These are phyloP conservation scores for Nanorana parkeri DNA, from an alignment of 2,113 vertebrate genomes.

Conservation along the genomic window DNA sequence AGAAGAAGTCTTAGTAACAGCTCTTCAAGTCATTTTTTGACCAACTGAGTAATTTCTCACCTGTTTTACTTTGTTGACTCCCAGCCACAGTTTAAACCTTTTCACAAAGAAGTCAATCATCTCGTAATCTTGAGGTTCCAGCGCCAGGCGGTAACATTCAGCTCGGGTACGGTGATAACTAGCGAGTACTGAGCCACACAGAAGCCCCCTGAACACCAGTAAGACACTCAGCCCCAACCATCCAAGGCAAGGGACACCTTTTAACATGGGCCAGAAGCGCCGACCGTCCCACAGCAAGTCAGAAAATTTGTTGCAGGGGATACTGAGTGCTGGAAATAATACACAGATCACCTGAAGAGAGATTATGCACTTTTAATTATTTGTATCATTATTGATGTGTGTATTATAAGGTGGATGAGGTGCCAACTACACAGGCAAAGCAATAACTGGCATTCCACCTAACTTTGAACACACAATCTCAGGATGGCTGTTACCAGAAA, in stretches of 20 bases:
- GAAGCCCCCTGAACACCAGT: slow-evolving; percentile 69
- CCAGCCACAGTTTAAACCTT: slow-evolving; percentile 80
- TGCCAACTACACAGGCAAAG: too few relatives aligned
- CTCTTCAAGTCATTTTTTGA: too few relatives aligned
- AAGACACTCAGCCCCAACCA: slow-evolving; percentile 63
- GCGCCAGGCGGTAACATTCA: slow-evolving; percentile 67
- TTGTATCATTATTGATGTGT: too few relatives aligned
- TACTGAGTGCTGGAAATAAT: slow-evolving; percentile 69
- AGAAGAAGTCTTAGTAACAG: too few relatives aligned
- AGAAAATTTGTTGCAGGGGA: slow-evolving; percentile 44
- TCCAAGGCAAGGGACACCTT: slow-evolving; percentile 66
- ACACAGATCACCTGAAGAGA: slow-evolving; percentile 71
- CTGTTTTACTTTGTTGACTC: slow-evolving; percentile 79
- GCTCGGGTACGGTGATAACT: slow-evolving; percentile 65
- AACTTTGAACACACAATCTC: too few relatives aligned
- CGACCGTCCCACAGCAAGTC: slow-evolving; percentile 62
- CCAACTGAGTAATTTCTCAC: slow-evolving; percentile 58
- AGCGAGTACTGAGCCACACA: slow-evolving; percentile 68
- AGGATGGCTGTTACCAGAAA: too few relatives aligned
- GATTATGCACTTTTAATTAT: neutral
- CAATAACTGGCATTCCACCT: too few relatives aligned
- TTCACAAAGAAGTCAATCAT: slow-evolving; percentile 83
- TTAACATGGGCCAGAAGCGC: slow-evolving; percentile 60
- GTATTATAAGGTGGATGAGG: too few relatives aligned
- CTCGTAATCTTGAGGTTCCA: slow-evolving; percentile 78